Evolutionary conservation across 2,797 vertebrate genomes (phyloP).

Genomic region (Pipistrellus kuhlii): DNA sequence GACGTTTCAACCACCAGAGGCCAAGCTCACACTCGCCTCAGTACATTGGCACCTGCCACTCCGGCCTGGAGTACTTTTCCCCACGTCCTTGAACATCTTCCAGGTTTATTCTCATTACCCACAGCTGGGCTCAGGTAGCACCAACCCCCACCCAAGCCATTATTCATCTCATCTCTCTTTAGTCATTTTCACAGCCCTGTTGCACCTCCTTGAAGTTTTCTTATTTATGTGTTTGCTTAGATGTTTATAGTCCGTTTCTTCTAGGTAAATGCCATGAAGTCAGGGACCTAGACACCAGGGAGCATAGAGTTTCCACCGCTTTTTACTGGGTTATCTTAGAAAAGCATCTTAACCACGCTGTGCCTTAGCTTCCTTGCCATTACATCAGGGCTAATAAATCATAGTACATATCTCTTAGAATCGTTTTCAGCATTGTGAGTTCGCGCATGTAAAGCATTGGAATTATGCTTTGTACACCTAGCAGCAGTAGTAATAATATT

Average conservation of each 20-base stretch:
- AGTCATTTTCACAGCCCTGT: neutral
- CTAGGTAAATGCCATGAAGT: neutral
- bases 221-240: neutral
- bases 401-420: neutral
- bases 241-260: neutral
- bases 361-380: neutral
- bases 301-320: neutral
- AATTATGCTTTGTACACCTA: fast-evolving
- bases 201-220: neutral
- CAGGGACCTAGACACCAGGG: neutral
- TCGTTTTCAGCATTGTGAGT: neutral
- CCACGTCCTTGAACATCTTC: fast-evolving
- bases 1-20: neutral
- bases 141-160: too few relatives aligned
- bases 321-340: neutral
- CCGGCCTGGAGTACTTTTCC: neutral
- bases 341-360: neutral
- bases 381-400: neutral
- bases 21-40: neutral
- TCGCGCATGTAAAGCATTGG: neutral
- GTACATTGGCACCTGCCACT: neutral
- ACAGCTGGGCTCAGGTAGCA: neutral
- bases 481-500: fast-evolving
- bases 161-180: too few relatives aligned
- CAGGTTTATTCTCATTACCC: neutral